A percentile compares a stretch with the other conserved stretches of the same genome.
Conservation (phyloP, 2,888 invertebrate species). For the Hololepta plana region DNA sequence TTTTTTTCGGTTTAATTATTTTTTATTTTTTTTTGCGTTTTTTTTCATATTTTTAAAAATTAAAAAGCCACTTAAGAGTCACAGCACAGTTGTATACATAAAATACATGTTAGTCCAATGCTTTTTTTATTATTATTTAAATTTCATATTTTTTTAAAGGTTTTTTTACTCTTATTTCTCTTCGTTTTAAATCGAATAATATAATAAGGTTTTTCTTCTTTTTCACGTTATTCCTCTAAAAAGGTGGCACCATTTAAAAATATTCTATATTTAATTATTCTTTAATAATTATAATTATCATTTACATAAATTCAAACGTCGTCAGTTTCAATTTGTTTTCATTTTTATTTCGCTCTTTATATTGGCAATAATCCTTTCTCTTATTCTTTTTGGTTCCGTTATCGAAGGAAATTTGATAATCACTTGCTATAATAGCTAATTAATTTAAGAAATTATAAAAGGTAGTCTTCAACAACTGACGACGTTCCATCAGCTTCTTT, state of each 20-base stretch:
- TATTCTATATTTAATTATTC: not conserved
- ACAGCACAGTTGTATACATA: constrained; percentile 36
- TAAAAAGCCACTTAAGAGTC: constrained; percentile 38
- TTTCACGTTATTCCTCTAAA: constrained; percentile 4
- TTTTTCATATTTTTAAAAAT: constrained; percentile 27
- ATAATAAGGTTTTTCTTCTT: constrained; percentile 4
- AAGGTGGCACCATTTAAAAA: constrained; percentile 8
- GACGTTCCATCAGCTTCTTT: too few species aligned
- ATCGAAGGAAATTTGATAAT: too few species aligned
- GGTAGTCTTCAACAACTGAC: too few species aligned
- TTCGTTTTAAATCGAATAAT: not conserved
- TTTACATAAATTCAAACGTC: not conserved
- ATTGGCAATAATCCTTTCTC: too few species aligned
- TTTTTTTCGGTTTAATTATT: constrained; percentile 8
- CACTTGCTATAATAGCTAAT: too few species aligned
- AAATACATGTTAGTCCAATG: constrained; percentile 23
- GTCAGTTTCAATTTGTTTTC: constrained; percentile 2
- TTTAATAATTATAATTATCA: not conserved
- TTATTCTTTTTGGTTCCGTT: too few species aligned
- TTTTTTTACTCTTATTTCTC: not conserved
- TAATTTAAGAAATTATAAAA: too few species aligned
- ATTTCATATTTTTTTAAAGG: not conserved
- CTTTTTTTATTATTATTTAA: constrained; percentile 9
- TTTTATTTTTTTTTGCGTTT: constrained; percentile 11
- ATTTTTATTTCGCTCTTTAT: not conserved